These are phyloP conservation scores for Leptopilina boulardi DNA, from an alignment of 1,140 invertebrate genomes.

Conservation along the genomic window DNA sequence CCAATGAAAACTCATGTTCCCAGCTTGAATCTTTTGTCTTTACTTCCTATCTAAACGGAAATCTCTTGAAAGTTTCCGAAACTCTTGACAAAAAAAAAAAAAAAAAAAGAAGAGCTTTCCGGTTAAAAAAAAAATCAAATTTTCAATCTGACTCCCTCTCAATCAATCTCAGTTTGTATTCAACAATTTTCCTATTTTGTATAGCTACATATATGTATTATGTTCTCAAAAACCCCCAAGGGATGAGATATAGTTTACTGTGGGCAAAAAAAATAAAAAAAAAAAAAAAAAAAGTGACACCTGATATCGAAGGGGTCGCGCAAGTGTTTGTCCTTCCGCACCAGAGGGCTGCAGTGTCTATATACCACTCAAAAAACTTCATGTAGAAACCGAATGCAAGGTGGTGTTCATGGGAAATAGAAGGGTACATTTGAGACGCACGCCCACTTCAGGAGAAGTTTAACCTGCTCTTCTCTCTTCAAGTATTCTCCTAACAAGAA, in stretches of 20 bases:
- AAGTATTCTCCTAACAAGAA: not conserved
- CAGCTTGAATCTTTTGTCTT: not conserved
- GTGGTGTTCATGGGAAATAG: constrained; percentile 16
- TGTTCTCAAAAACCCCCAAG: not conserved
- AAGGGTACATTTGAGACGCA: constrained; percentile 8
- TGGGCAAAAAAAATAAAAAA: too few relatives aligned
- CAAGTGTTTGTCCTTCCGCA: constrained; percentile 16
- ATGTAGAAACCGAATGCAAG: not conserved
- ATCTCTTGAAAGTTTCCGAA: not conserved
- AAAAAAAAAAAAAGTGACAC: constrained; percentile 11
- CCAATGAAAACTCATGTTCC: constrained; percentile 9
- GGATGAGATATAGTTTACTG: constrained; percentile 5
- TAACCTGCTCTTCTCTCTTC: not conserved
- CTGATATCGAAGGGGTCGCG: constrained; percentile 11
- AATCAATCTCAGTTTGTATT: not conserved
- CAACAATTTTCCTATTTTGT: not conserved
- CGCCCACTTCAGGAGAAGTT: not conserved
- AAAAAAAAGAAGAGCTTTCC: constrained; percentile 1
- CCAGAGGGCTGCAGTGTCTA: constrained; percentile 9
- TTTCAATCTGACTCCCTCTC: constrained; percentile 4
- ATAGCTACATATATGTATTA: too few relatives aligned
- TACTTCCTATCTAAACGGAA: constrained; percentile 7
- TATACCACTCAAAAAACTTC: not conserved
- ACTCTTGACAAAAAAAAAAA: not conserved
- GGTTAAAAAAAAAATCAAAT: not conserved